Evolutionary conservation across 2,797 vertebrate species (phyloP).

Genomic region (Sciaenops ocellatus): DNA sequence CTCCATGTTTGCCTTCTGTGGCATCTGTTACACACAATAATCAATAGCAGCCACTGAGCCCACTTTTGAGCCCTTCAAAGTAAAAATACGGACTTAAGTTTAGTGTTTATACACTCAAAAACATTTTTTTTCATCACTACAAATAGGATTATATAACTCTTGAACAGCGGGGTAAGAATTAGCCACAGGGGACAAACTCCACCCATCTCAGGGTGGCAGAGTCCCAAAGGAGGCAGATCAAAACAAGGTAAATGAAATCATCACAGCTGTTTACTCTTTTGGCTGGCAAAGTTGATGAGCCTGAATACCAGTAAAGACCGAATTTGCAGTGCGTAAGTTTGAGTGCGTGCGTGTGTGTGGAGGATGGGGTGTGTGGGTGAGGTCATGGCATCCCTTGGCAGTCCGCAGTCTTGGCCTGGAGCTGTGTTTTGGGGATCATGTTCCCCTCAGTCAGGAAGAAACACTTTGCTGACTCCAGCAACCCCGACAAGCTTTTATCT

Average conservation of each 20-base stretch:
- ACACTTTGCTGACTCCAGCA: conserved; percentile 72
- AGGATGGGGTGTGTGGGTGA: conserved; percentile 14
- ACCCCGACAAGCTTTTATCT: conserved; percentile 29
- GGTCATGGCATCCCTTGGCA: conserved; percentile 48
- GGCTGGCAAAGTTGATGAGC: not conserved
- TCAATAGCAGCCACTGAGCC: conserved; percentile 52
- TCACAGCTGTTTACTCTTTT: conserved; percentile 42
- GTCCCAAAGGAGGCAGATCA: conserved; percentile 20
- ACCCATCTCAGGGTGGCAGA: conserved; percentile 20
- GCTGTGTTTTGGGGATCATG: conserved; percentile 70
- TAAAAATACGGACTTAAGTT: not conserved
- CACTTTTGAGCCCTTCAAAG: conserved; percentile 14
- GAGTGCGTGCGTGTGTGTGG: not conserved
- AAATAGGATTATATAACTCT: conserved; percentile 3
- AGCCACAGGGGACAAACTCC: conserved; percentile 28
- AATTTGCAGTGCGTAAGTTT: not conserved
- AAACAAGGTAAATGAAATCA: conserved; percentile 49
- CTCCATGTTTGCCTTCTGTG: conserved; percentile 23
- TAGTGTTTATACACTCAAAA: not conserved
- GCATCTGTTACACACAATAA: conserved; percentile 60
- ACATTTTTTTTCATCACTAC: not conserved
- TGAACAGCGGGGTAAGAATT: conserved; percentile 4
- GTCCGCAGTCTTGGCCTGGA: conserved; percentile 66
- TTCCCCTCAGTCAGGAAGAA: conserved; percentile 80
- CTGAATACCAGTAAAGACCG: not conserved